Base-by-base conservation (phyloP, 2,797 vertebrate genomes). In the Etheostoma nigrum region DNA sequence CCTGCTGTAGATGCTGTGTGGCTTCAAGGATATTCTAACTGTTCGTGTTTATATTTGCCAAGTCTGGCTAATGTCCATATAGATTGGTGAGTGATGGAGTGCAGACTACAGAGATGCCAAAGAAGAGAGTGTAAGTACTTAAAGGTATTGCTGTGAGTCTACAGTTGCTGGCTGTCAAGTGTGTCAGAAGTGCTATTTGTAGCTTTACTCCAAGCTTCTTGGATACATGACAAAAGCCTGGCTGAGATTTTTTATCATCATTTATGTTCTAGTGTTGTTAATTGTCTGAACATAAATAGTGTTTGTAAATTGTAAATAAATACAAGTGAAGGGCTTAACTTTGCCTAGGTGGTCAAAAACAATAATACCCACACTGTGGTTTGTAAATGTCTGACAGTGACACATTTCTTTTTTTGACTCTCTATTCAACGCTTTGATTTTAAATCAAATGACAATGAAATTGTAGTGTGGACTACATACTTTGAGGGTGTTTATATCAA, bases 61-160 rank as follows among this genome's bases (percentile, higher is more conserved):
- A 0, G 10, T 15, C 15, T 62, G 52, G 47, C 42, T 60, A 30
- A 61, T 75, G 62, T 68, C 21, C 9, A 2, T 10, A 27, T 10
- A 33, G 44, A 42, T 33, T 61, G 33, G 54, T 14, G 10, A 11
- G 18, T 63, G 71, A 68, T 63, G 52, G 23, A 67, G 83, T 77
- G 25, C 23, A 87, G 58, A 16, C 60, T 11, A 21, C 47, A 51
- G n/a, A 15, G 47, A 66, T 82, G 55, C 53, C 71, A 68, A 74
- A 66, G 47, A 73, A 62, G 49, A 40, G 19, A 69, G 14, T 0
- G 12, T 40, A 3, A 69, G 75, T 69, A 58, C 85, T 74, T 83
- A 67, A 71, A 74, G 60, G 63, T 52, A 53, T 61, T 69, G 55
- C 49, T 69, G 49, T 67, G 36, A 30, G n/a, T 49, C 63, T 45